These are phyloP conservation scores for Metopia argyrocephala DNA, from an alignment of 2,888 invertebrate genomes.

Conservation along the genomic window DNA sequence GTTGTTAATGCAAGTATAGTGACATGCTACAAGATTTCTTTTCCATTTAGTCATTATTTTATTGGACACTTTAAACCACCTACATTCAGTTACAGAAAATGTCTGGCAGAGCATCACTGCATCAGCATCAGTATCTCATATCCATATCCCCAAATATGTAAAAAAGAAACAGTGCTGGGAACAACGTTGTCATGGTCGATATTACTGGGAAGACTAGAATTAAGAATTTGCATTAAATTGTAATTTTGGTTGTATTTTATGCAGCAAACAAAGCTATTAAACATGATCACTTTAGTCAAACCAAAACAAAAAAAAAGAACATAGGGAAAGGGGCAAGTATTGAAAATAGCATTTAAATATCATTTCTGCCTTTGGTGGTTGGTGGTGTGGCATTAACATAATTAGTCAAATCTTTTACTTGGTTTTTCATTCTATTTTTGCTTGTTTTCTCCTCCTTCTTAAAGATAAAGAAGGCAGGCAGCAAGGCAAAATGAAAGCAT, in stretches of 20 bases:
- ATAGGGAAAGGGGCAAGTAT: constrained; percentile 4
- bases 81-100: constrained; percentile 38
- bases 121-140: neutral
- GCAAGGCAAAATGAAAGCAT: neutral
- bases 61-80: constrained; percentile 64
- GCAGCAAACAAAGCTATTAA: constrained; percentile 36
- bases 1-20: neutral
- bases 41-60: constrained; percentile 64
- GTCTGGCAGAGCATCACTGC: neutral
- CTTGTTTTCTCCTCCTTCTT: constrained; percentile 1
- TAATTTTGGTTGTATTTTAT: constrained; percentile 51
- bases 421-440: too few species aligned
- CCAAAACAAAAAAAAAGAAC: neutral
- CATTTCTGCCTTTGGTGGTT: neutral
- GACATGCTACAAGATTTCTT: constrained; percentile 61
- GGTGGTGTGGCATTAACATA: constrained; percentile 56
- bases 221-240: constrained; percentile 66
- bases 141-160: neutral
- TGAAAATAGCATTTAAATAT: constrained; percentile 46
- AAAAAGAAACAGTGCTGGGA: constrained; percentile 22
- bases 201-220: constrained; percentile 51
- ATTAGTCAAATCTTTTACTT: constrained; percentile 54
- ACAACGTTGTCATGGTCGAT: constrained; percentile 66
- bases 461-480: neutral
- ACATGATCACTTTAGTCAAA: constrained; percentile 49